Evolutionary conservation across 2,113 vertebrate species (phyloP).

Genomic region (Bothrops jararaca): DNA sequence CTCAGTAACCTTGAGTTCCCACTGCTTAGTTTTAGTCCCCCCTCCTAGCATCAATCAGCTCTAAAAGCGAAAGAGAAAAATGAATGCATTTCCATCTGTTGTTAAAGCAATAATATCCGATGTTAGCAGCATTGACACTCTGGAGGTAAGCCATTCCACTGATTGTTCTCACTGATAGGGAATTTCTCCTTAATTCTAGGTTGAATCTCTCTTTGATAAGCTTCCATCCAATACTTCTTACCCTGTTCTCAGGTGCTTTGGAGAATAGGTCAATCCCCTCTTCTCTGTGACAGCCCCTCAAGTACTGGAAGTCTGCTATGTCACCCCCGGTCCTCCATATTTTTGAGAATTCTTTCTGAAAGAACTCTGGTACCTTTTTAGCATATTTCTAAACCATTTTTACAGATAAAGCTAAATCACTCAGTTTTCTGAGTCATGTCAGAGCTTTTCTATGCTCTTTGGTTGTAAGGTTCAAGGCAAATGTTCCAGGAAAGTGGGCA

Average conservation of each 20-base stretch:
- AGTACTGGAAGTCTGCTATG: not conserved
- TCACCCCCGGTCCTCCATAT: not conserved
- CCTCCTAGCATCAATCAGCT: too few relatives aligned
- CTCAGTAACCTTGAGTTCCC: too few relatives aligned
- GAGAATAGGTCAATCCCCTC: not conserved
- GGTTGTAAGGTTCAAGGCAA: conserved; percentile 40
- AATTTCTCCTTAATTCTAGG: too few relatives aligned
- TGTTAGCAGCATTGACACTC: too few relatives aligned
- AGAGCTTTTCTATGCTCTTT: conserved; percentile 35
- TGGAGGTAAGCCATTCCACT: too few relatives aligned
- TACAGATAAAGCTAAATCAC: conserved; percentile 15
- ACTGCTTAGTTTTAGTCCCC: too few relatives aligned
- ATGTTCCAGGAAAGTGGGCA: conserved; percentile 24
- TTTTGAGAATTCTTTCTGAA: conserved; percentile 35
- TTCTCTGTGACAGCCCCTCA: not conserved
- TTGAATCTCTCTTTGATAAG: not conserved
- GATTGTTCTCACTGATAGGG: too few relatives aligned
- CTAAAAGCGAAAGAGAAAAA: too few relatives aligned
- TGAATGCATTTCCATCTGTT: too few relatives aligned
- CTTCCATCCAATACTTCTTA: not conserved
- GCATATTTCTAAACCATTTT: conserved; percentile 45
- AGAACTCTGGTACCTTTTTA: conserved; percentile 27
- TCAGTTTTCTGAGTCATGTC: not conserved
- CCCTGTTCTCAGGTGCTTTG: not conserved
- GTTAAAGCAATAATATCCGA: too few relatives aligned